Conservation (phyloP, 2,113 vertebrate genomes). For the Prietella phreatophila region DNA sequence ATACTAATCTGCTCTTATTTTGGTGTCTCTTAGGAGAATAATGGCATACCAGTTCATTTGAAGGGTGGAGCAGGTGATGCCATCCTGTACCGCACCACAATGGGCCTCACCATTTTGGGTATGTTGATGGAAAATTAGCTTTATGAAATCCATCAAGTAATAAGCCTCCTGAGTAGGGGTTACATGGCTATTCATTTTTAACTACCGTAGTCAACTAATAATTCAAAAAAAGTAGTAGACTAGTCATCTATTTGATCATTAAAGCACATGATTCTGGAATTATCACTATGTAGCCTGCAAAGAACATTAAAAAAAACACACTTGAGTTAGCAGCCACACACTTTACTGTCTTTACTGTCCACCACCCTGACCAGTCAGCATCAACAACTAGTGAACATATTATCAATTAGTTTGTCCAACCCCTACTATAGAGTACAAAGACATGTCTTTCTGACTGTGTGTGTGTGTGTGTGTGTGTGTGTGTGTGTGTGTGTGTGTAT, state of each 20-base stretch:
- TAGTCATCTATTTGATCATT: not conserved
- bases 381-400: no score
- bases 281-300: not conserved
- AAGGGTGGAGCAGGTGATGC: slow-evolving; percentile 81
- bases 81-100: slow-evolving; percentile 81
- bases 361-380: no score
- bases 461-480: no score
- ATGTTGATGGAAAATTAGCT: slow-evolving; percentile 53
- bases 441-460: not conserved
- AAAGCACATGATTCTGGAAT: not conserved
- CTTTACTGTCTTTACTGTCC: no score
- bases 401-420: not conserved
- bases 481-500: no score
- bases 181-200: not conserved
- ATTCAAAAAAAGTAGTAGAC: not conserved
- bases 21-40: slow-evolving; percentile 76
- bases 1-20: slow-evolving; percentile 4
- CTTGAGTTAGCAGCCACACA: not conserved
- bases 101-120: slow-evolving; percentile 79
- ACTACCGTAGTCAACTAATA: not conserved
- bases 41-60: slow-evolving; percentile 85
- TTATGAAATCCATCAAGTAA: not conserved
- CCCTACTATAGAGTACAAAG: not conserved
- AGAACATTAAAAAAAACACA: not conserved
- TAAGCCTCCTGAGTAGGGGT: not conserved